These are phyloP conservation scores for Mycalesis mineus DNA, from an alignment of 2,888 invertebrate species.

Conservation along the genomic window DNA sequence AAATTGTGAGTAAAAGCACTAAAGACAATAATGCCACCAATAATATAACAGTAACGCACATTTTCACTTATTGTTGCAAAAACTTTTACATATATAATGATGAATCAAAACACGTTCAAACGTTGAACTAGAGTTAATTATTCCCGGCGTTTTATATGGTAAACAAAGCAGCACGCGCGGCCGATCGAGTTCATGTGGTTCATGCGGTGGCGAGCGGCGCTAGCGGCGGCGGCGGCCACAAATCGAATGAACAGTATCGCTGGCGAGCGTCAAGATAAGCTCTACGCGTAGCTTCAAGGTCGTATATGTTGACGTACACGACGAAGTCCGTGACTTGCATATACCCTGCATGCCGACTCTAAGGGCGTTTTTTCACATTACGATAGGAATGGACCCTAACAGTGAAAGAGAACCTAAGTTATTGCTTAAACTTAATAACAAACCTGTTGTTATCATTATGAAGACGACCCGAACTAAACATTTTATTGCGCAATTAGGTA, in stretches of 20 bases:
- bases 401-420: neutral
- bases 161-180: conserved; percentile 55
- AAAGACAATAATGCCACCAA: conserved; percentile 48
- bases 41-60: conserved; percentile 41
- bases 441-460: too few species aligned
- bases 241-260: conserved; percentile 55
- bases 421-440: neutral
- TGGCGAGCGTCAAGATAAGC: conserved; percentile 61
- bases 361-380: conserved; percentile 35
- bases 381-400: conserved; percentile 4
- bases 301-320: conserved; percentile 55
- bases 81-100: conserved; percentile 3
- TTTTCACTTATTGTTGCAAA: conserved; percentile 52
- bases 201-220: conserved; percentile 34
- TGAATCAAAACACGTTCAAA: conserved; percentile 6
- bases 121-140: conserved; percentile 18
- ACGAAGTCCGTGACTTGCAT: conserved; percentile 66
- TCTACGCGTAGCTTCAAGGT: conserved; percentile 54
- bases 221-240: conserved; percentile 40
- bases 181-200: conserved; percentile 31
- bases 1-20: conserved; percentile 48
- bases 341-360: conserved; percentile 47
- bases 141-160: conserved; percentile 33
- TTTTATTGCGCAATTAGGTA: too few species aligned
- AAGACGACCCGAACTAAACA: too few species aligned